Percentiles rank a stretch among this genome's conserved stretches.
phyloP scores from a whole-genome alignment of 2,888 invertebrate species.

The Harmothoe impar region DNA sequence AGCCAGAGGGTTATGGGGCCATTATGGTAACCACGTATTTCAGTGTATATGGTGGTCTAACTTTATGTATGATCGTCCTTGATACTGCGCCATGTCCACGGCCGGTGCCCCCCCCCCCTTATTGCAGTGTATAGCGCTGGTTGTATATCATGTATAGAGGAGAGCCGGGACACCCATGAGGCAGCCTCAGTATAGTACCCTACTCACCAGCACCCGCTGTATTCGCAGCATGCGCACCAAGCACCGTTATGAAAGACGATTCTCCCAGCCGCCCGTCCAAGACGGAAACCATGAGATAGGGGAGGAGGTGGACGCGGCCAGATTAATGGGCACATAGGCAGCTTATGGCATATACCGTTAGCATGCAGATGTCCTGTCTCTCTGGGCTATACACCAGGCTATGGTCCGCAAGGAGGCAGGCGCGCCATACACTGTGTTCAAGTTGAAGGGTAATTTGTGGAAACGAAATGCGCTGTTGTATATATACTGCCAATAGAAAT shows the following conservation, averaged over 20 bases:
- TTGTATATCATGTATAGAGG: too few relatives aligned
- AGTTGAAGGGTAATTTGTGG: slow-evolving; percentile 38
- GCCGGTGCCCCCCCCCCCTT: too few relatives aligned
- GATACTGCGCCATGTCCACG: too few relatives aligned
- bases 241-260: slow-evolving; percentile 28
- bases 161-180: too few relatives aligned
- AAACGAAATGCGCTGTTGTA: background rate
- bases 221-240: slow-evolving; percentile 1
- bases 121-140: too few relatives aligned
- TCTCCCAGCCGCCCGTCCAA: background rate
- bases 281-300: slow-evolving; percentile 27
- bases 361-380: slow-evolving; percentile 1
- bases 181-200: too few relatives aligned
- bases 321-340: background rate
- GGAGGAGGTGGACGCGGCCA: background rate
- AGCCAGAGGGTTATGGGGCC: too few relatives aligned
- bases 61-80: too few relatives aligned
- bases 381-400: background rate
- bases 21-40: too few relatives aligned
- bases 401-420: background rate
- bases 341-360: background rate
- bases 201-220: too few relatives aligned
- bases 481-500: too few relatives aligned
- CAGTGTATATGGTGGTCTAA: too few relatives aligned
- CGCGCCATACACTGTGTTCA: background rate